Base-by-base conservation (phyloP, 2,113 vertebrate species). In the Python bivittatus region DNA sequence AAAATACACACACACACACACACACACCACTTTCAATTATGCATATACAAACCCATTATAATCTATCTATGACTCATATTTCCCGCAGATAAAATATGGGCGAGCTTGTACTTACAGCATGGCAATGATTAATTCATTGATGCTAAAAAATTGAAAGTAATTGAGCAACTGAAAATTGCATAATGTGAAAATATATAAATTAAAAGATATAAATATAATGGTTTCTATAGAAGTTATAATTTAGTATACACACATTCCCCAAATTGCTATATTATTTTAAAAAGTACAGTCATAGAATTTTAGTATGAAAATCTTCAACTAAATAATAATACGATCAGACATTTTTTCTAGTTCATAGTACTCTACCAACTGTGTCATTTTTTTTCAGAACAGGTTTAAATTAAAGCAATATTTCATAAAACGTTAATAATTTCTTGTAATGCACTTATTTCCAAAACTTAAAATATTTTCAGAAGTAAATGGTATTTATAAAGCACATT, bases 301-400 rank as follows among this genome's bases (percentile, higher is more conserved):
- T 60, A 53, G 22, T n/a, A 72, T 68, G 27, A 87, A 53, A 93
- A 68, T 52, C 94, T 88, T 61, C 42, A 83, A 90, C 89, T 93
- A 92, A 93, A 79, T 91, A 95, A 96, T 90, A 93, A 27, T 48
- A 48, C 48, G 57, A 94, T 89, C 54, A 96, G 93, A 92, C 92
- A 61, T 72, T 95, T 95, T 94, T 93, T 85, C 90, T 93, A 92
- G 84, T 95, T 95, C 94, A 96, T 94, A 96, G 53, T 90, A 89
- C 0, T 1, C 20, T 83, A 89, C 91, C 95, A 93, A 96, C 92
- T 94, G 93, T 94, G 89, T 29, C 95, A 1, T 17, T 6, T 52
- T 57, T 20, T 93, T 94, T 86, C 88, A 0, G 38, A 57, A 83
- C 88, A 68, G 54, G 84, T 95, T 88, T 57, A 72, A 94, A 0